These are phyloP conservation scores for Achroia grisella DNA, from an alignment of 1,140 invertebrate genomes.

Conservation along the genomic window DNA sequence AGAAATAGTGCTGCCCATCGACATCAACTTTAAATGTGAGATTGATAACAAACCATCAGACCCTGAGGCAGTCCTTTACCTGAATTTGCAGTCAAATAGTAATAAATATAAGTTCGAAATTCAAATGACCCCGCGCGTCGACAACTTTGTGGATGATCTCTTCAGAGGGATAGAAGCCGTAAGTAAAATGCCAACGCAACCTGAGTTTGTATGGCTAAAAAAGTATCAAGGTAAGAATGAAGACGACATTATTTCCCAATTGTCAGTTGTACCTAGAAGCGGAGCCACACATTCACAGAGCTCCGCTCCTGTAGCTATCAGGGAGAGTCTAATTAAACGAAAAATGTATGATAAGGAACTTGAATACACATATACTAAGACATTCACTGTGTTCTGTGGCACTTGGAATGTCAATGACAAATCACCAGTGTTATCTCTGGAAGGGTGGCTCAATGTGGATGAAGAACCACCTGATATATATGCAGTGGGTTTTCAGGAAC, in stretches of 20 bases:
- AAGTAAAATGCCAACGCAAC: conserved; percentile 51
- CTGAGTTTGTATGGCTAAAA: conserved; percentile 64
- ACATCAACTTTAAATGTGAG: conserved; percentile 84
- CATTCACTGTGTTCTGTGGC: conserved; percentile 88
- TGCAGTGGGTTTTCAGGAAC: conserved; percentile 96
- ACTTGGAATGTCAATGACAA: conserved; percentile 99
- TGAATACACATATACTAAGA: conserved; percentile 86
- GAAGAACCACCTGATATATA: conserved; percentile 93
- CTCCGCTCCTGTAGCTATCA: conserved; percentile 81
- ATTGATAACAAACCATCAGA: conserved; percentile 74
- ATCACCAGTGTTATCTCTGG: conserved; percentile 81
- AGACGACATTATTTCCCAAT: conserved; percentile 74
- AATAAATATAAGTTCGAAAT: conserved; percentile 69
- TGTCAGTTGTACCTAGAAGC: conserved; percentile 41
- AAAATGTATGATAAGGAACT: conserved; percentile 87
- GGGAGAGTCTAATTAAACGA: conserved; percentile 86
- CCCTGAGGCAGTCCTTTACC: conserved; percentile 62
- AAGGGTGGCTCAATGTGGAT: conserved; percentile 87
- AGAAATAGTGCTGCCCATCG: conserved; percentile 83
- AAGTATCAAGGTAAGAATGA: no score
- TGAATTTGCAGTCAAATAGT: conserved; percentile 64
- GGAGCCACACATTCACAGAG: conserved; percentile 52
- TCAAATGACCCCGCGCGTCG: conserved; percentile 59
- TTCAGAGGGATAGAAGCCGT: conserved; percentile 63
- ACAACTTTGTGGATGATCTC: conserved; percentile 68